Percentiles rank a stretch among this genome's conserved stretches.
phyloP scores from a whole-genome alignment of 1,140 invertebrate genomes.

The Zaprionus africanus region DNA sequence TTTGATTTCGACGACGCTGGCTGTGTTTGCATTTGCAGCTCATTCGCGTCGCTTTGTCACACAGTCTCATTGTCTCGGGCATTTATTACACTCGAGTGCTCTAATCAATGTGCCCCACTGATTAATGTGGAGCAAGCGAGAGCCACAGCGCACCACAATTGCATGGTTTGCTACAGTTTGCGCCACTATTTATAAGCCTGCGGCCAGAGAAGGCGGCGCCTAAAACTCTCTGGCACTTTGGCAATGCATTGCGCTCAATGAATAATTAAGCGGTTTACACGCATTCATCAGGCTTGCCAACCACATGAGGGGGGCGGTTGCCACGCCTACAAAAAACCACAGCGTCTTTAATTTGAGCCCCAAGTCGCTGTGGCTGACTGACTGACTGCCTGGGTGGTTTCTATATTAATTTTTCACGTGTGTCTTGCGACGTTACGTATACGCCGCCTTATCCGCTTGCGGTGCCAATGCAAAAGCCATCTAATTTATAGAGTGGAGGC shows the following conservation, averaged over 20 bases:
- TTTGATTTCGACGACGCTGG: conserved; percentile 19
- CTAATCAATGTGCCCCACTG: conserved; percentile 69
- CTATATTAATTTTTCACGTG: conserved; percentile 39
- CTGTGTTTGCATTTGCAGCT: conserved; percentile 28
- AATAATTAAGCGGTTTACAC: conserved; percentile 80
- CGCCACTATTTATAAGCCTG: conserved; percentile 68
- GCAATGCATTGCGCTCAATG: conserved; percentile 79
- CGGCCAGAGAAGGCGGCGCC: conserved; percentile 15
- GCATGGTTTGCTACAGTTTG: conserved; percentile 49
- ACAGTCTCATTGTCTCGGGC: conserved; percentile 24
- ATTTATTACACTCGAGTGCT: conserved; percentile 52
- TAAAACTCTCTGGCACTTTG: conserved; percentile 51
- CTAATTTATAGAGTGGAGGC: conserved; percentile 75
- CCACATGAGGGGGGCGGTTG: background rate
- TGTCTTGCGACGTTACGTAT: conserved; percentile 37
- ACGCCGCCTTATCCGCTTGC: conserved; percentile 37
- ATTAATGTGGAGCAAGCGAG: conserved; percentile 57
- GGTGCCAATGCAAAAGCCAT: conserved; percentile 60
- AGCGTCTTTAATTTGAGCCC: conserved; percentile 53
- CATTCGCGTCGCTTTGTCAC: conserved; percentile 15
- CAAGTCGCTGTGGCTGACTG: conserved; percentile 20
- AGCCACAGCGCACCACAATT: conserved; percentile 48
- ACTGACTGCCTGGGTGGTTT: conserved; percentile 51
- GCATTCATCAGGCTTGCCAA: conserved; percentile 59
- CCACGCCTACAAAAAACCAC: conserved; percentile 40